Conservation (phyloP, 1,140 invertebrate genomes). For the Philopotamus ludificatus region DNA sequence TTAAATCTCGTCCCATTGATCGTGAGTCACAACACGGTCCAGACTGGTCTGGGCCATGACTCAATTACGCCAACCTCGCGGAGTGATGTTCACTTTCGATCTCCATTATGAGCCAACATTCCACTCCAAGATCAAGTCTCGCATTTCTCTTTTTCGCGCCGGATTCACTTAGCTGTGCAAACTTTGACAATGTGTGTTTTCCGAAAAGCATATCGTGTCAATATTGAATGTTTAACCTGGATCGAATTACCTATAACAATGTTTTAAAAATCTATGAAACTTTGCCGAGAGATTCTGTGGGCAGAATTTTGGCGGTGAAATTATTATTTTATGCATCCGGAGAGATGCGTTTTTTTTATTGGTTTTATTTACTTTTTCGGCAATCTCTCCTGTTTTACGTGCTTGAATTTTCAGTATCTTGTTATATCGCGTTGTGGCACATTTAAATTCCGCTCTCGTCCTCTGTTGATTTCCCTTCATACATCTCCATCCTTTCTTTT, state of each 20-base stretch:
- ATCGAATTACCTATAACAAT: no score
- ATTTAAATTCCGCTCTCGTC: neutral
- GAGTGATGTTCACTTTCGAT: neutral
- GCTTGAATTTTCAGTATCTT: neutral
- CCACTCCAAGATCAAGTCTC: neutral
- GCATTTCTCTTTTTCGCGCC: no score
- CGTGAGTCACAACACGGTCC: neutral
- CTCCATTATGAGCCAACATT: neutral
- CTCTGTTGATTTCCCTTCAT: neutral
- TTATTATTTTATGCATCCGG: neutral
- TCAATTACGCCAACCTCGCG: neutral
- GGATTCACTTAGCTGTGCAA: neutral
- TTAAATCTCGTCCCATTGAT: no score
- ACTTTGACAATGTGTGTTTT: no score
- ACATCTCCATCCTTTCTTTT: neutral
- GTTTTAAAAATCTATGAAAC: no score
- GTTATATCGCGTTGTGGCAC: neutral
- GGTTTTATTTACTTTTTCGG: no score
- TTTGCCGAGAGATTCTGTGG: constrained; percentile 1
- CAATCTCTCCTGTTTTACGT: neutral
- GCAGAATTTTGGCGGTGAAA: neutral
- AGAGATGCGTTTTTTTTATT: no score
- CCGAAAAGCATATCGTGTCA: no score
- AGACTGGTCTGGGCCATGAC: neutral
- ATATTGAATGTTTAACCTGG: no score